Evolutionary conservation across 1,140 invertebrate species (phyloP).

Genomic region (Drosophila nebulosa): DNA sequence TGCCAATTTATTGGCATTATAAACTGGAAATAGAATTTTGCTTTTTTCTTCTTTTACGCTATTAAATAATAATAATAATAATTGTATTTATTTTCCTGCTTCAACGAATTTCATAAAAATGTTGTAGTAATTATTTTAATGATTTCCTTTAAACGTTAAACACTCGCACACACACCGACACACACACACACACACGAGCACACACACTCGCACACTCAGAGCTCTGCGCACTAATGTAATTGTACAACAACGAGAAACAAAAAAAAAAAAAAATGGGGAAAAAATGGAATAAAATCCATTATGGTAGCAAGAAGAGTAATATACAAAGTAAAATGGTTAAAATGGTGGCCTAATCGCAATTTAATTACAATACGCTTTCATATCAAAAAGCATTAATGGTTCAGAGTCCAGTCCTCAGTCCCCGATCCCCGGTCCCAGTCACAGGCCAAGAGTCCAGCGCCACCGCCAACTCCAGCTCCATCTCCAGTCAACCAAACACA

Average conservation of each 20-base stretch:
- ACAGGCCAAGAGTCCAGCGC: slow-evolving; percentile 11
- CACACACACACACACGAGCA: slow-evolving; percentile 25
- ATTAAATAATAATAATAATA: slow-evolving; percentile 63
- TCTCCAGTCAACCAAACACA: slow-evolving; percentile 7
- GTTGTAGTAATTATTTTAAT: slow-evolving; percentile 74
- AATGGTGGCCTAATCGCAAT: slow-evolving; percentile 80
- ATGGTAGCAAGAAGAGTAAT: slow-evolving; percentile 73
- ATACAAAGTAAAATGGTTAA: slow-evolving; percentile 76
- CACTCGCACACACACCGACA: slow-evolving; percentile 21
- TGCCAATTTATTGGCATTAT: background rate
- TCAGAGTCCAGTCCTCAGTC: too few relatives aligned
- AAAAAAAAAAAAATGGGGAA: background rate
- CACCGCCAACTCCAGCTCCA: slow-evolving; percentile 24
- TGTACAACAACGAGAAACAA: slow-evolving; percentile 27
- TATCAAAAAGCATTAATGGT: slow-evolving; percentile 77
- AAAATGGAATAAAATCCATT: slow-evolving; percentile 78
- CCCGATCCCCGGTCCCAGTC: background rate
- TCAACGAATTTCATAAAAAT: slow-evolving; percentile 72
- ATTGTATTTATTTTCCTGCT: slow-evolving; percentile 59
- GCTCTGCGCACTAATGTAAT: slow-evolving; percentile 58
- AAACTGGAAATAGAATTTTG: slow-evolving; percentile 42
- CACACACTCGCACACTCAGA: slow-evolving; percentile 21
- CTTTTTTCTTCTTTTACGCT: slow-evolving; percentile 16
- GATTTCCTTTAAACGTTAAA: slow-evolving; percentile 76
- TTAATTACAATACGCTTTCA: slow-evolving; percentile 80